Evolutionary conservation across 2,888 invertebrate genomes (phyloP).

Genomic region (Hedychridium roseum): DNA sequence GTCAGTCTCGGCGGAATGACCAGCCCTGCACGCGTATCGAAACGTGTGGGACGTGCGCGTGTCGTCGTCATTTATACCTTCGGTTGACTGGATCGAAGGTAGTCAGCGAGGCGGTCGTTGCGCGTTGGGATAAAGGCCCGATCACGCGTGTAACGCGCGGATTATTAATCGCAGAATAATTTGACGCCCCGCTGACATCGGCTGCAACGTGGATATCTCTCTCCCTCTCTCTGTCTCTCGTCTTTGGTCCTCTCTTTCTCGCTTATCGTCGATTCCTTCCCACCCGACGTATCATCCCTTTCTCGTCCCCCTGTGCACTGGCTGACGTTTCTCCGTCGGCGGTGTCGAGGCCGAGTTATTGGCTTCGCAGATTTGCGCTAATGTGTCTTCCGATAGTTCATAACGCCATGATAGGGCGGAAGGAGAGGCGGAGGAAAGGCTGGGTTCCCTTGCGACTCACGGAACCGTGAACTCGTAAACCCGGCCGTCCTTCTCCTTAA

Average conservation of each 20-base stretch:
- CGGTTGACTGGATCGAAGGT: constrained; percentile 36
- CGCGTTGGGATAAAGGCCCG: constrained; percentile 43
- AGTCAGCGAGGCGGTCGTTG: constrained; percentile 27
- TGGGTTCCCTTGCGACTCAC: constrained; percentile 37
- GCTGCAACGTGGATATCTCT: constrained; percentile 17
- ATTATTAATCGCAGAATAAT: constrained; percentile 62
- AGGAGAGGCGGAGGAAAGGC: background rate
- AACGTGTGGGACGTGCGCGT: too few species aligned
- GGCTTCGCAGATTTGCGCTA: constrained; percentile 58
- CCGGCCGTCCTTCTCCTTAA: constrained; percentile 10
- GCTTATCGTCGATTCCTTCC: constrained; percentile 28
- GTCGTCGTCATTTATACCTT: constrained; percentile 40
- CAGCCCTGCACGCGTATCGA: too few species aligned
- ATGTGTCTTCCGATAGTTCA: constrained; percentile 60
- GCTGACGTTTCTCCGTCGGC: constrained; percentile 19
- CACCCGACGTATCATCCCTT: constrained; percentile 19
- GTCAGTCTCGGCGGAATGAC: too few species aligned
- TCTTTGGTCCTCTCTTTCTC: constrained; percentile 15
- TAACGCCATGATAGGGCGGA: constrained; percentile 29
- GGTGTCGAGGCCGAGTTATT: constrained; percentile 54
- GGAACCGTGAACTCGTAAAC: constrained; percentile 48
- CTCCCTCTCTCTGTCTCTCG: background rate
- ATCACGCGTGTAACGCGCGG: constrained; percentile 61
- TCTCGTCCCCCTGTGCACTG: background rate
- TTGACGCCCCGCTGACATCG: constrained; percentile 47